Evolutionary conservation across 2,113 vertebrate genomes (phyloP), one percentile per base, ranked within the genome.

Genomic region (Caranx ignobilis): DNA sequence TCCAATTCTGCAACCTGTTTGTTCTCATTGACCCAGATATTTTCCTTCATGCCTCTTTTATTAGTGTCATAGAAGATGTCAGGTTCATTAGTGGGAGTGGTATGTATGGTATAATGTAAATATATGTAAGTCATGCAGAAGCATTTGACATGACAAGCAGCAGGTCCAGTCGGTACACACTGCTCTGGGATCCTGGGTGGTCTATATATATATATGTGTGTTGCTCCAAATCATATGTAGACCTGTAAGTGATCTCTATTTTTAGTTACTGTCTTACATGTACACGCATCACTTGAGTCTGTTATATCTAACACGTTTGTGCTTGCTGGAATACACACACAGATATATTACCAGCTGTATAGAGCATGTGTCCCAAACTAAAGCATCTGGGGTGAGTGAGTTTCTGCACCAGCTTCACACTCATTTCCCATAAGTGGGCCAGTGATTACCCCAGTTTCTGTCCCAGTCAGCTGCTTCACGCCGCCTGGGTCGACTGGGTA

Each of bases 351-450:
- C 13, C 15, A 71, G 21, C 37, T 76, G 26, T 19, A 32, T 16
- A 62, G 60, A 64, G 41, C 21, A 56, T 54, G 10, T 35, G 57
- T 60, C n/a, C 21, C 21, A 52, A 71, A 32, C 8, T 19, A 37
- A 76, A 47, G 47, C 34, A 63, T 41, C 39, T 67, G 50, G 39
- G 11, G 37, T 71, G 59, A 48, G 59, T 21, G 59, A 68, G 73
- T 72, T 69, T 72, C 55, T 81, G 13, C n/a, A 16, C 39, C 45
- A 74, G 64, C 43, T 7, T 52, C 47, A 45, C 41, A 68, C 66
- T 56, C 68, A 41, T 73, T 75, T 72, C 26, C 10, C 16, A 37
- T n/a, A 81, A 87, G 75, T 84, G 3, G 82, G 78, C 69, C 84
- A 75, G 39, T 70, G 79, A 77, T 74, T 79, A 77, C 65, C 67